Percentiles rank a stretch among this genome's conserved stretches.
Conservation (phyloP, 92 coral and sea anemone genomes). For the Phenganax subtilis region DNA sequence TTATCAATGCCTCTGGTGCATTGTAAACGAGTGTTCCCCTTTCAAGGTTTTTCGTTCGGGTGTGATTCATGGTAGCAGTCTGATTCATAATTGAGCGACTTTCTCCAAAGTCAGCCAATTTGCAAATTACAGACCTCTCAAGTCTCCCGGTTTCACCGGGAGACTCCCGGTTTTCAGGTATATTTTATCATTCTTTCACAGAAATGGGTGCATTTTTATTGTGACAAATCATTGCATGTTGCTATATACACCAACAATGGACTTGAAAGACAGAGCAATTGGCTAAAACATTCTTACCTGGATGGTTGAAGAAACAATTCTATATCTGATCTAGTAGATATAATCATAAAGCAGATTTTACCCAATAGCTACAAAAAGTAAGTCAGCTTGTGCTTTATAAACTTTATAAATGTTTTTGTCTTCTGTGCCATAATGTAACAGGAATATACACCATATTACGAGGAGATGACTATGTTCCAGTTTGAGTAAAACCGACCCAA, state of each 20-base stretch:
- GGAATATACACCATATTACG: too few species aligned
- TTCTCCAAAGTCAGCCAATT: slow-evolving; percentile 48
- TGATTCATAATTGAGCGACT: slow-evolving; percentile 38
- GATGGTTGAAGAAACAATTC: slow-evolving; percentile 17
- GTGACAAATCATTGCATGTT: slow-evolving; percentile 2
- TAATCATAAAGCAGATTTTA: slow-evolving; percentile 17
- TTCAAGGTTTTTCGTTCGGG: slow-evolving; percentile 37
- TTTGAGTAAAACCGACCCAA: too few species aligned
- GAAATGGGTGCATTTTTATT: slow-evolving; percentile 35
- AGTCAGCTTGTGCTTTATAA: background rate
- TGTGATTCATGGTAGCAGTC: slow-evolving; percentile 30
- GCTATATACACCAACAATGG: slow-evolving; percentile 24
- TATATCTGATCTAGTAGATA: slow-evolving; percentile 22
- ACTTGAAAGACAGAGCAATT: slow-evolving; percentile 21
- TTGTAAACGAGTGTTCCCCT: slow-evolving; percentile 30
- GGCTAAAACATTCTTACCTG: slow-evolving; percentile 26
- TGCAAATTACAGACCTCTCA: slow-evolving; percentile 20
- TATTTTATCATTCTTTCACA: background rate
- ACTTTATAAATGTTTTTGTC: too few species aligned
- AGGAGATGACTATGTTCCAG: too few species aligned
- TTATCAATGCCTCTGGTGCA: slow-evolving; percentile 33
- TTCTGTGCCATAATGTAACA: too few species aligned
- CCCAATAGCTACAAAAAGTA: slow-evolving; percentile 36
- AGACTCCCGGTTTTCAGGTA: too few species aligned
- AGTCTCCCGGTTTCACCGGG: too few species aligned